Evolutionary conservation across 2,113 vertebrate species (phyloP).

Genomic region (Chaetodon auriga): DNA sequence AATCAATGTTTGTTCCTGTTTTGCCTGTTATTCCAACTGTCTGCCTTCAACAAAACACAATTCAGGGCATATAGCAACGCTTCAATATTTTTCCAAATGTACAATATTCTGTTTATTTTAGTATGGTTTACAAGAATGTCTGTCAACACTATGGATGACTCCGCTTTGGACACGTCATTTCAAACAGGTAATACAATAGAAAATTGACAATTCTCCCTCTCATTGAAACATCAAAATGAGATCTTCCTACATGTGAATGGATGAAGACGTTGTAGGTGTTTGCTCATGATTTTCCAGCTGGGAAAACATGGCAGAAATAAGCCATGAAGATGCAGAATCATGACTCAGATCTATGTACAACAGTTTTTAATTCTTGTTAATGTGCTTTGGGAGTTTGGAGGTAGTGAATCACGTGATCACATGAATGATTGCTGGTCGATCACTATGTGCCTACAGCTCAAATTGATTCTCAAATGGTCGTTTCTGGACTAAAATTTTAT

Average conservation of each 20-base stretch:
- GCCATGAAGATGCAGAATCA: background rate
- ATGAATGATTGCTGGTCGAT: background rate
- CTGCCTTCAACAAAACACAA: background rate
- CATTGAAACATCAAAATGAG: background rate
- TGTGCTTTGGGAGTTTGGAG: slow-evolving; percentile 7
- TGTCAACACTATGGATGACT: background rate
- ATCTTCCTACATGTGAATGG: background rate
- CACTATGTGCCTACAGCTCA: background rate
- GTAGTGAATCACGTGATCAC: background rate
- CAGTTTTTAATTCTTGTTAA: background rate
- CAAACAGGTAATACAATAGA: background rate
- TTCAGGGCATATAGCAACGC: background rate
- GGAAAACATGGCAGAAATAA: background rate
- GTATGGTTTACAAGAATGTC: background rate
- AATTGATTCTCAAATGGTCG: background rate
- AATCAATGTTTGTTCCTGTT: background rate
- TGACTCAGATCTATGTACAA: background rate
- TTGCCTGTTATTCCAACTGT: background rate
- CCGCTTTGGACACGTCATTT: slow-evolving; percentile 12
- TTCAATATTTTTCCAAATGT: background rate
- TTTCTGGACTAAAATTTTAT: background rate
- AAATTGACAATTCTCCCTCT: background rate
- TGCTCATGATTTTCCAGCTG: background rate
- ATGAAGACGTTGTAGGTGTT: background rate
- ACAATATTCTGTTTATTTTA: background rate